Evolutionary conservation across 2,888 invertebrate genomes (phyloP), one percentile per base, ranked within the genome.

Genomic region (Ommatoiulus sabulosus): DNA sequence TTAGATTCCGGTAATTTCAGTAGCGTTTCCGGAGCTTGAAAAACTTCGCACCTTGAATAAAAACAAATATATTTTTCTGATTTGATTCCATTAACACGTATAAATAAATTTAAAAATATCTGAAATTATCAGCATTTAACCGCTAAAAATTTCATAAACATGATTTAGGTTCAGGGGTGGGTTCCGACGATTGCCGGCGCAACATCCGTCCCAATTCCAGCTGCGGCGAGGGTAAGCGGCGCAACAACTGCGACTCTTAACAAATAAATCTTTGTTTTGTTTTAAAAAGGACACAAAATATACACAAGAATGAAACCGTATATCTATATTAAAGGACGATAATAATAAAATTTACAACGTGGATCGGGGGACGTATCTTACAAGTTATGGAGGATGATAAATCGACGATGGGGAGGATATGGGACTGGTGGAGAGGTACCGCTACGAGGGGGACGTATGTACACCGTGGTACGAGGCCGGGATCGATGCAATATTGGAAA

Each of bases 321-420:
- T 52, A 52, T 8, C 52, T 52, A 52, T 52, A 52, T 6, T 52
- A 52, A 52, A 52, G 52, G 52, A 10, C 15, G 52, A 52, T 17
- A 17, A 52, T 52, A 52, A 52, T 52, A 52, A 52, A 52, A 52
- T 52, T 6, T 52, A 52, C 52, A 52, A 52, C 52, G 52, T 52
- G 52, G 52, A 52, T 52, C 52, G 52, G 52, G n/a, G n/a, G 52
- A 52, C 52, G 52, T 52, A 52, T 52, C 52, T 52, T 52, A 52
- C 52, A 52, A 52, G 52, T 52, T 52, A 52, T 52, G 52, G 52
- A 52, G 52, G 52, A 52, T 52, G 52, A 52, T 3, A 52, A 52
- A 15, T 17, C 15, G 46, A 52, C 52, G 52, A 52, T 52, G 52
- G 52, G 52, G n/a, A n/a, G n/a, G n/a, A n/a, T n/a, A n/a, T n/a